Conservation (phyloP, 64 coral and sea anemone species). For the Platygyra sinensis region DNA sequence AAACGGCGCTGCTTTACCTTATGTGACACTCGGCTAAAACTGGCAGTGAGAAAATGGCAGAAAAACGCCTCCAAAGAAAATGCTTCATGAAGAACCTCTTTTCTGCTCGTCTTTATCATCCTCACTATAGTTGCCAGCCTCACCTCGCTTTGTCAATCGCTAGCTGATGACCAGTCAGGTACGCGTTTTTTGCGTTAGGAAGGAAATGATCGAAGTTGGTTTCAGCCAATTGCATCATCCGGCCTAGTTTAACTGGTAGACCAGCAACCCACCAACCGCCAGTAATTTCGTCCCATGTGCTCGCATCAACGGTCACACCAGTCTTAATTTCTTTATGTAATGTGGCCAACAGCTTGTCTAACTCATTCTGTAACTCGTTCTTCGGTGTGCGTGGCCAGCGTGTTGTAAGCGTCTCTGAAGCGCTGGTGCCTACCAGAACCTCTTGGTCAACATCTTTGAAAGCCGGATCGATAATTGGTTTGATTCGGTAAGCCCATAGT, state of each 20-base stretch:
- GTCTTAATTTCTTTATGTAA: background rate
- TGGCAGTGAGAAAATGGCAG: conserved; percentile 68
- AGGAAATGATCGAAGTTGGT: conserved; percentile 60
- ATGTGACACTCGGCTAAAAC: conserved; percentile 61
- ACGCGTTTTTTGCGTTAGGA: conserved; percentile 34
- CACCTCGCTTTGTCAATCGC: conserved; percentile 44
- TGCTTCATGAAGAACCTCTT: conserved; percentile 18
- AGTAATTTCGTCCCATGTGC: conserved; percentile 36
- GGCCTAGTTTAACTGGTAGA: conserved; percentile 5
- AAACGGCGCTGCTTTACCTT: conserved; percentile 12
- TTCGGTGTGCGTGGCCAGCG: background rate
- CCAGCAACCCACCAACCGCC: conserved; percentile 22
- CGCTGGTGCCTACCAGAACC: background rate
- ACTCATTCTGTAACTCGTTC: background rate
- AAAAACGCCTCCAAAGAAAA: conserved; percentile 60
- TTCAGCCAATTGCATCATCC: conserved; percentile 11
- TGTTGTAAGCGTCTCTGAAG: conserved; percentile 14
- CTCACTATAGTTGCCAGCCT: background rate
- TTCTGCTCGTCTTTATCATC: background rate
- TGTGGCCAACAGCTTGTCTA: background rate
- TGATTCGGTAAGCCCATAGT: too few species aligned
- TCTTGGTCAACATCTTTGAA: background rate
- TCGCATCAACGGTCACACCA: background rate
- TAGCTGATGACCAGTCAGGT: conserved; percentile 37
- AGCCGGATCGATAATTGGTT: too few species aligned